Evolutionary conservation across 2,113 vertebrate species (phyloP).

Genomic region (Mirza zaza): DNA sequence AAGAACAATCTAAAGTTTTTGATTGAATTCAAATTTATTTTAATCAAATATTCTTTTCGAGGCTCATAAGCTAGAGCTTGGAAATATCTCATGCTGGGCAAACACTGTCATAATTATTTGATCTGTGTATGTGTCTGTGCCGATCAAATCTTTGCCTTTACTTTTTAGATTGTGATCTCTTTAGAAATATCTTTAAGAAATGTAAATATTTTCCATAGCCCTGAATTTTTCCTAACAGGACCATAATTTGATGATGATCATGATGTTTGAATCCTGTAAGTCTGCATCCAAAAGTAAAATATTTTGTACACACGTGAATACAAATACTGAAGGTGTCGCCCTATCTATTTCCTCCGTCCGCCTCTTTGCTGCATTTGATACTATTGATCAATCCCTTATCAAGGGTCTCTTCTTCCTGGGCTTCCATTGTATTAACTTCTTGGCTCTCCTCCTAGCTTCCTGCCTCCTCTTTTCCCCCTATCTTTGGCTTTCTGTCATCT

Average conservation of each 20-base stretch:
- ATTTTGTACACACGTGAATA: neutral
- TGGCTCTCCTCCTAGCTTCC: neutral
- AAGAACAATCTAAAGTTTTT: neutral
- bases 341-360: neutral
- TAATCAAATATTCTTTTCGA: constrained; percentile 17
- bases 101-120: neutral
- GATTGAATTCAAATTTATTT: constrained; percentile 20
- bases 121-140: neutral
- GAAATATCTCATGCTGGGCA: neutral
- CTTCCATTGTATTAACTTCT: neutral
- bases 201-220: neutral
- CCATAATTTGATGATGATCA: neutral
- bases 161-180: neutral
- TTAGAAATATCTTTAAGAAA: neutral
- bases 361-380: neutral
- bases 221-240: neutral
- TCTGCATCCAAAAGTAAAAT: neutral
- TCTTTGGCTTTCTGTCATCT: neutral
- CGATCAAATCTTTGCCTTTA: neutral
- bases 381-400: neutral
- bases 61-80: neutral
- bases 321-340: neutral
- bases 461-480: neutral
- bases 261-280: neutral
- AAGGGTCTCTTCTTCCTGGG: neutral